phyloP scores from a whole-genome alignment of 1,140 invertebrate species.

The Philaenus spumarius region DNA sequence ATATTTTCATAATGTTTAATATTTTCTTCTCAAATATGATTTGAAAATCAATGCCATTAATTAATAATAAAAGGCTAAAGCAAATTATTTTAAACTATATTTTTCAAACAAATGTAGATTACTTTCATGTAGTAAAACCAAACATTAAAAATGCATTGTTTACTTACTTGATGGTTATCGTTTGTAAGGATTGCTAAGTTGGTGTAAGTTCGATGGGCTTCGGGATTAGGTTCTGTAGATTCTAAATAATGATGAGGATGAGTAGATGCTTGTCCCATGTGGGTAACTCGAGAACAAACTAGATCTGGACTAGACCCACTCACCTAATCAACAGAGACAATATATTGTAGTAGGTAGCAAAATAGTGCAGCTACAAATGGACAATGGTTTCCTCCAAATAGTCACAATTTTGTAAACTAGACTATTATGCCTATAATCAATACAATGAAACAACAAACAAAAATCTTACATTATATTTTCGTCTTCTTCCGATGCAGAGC shows the following conservation, averaged over 20 bases:
- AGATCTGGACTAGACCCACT: constrained; percentile 70
- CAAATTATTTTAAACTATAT: too few relatives aligned
- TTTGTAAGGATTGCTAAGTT: constrained; percentile 46
- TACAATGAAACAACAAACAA: too few relatives aligned
- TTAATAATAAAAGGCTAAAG: too few relatives aligned
- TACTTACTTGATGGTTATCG: constrained; percentile 8
- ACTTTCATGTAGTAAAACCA: too few relatives aligned
- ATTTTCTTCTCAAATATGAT: too few relatives aligned
- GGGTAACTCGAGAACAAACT: constrained; percentile 37
- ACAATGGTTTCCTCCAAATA: constrained; percentile 17
- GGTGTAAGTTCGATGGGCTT: constrained; percentile 62
- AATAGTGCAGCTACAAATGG: background rate
- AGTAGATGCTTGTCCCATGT: constrained; percentile 26
- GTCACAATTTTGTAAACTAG: constrained; percentile 22
- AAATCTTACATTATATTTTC: too few relatives aligned
- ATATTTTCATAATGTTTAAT: too few relatives aligned
- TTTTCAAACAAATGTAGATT: too few relatives aligned
- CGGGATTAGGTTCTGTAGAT: constrained; percentile 32
- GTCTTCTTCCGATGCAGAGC: too few relatives aligned
- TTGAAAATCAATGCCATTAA: too few relatives aligned
- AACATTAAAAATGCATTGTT: too few relatives aligned
- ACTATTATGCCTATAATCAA: too few relatives aligned
- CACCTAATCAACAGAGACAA: constrained; percentile 44
- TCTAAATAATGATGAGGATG: constrained; percentile 36
- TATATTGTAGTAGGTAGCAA: background rate